These are phyloP conservation scores for Nannoperca obscura DNA, from an alignment of 2,797 vertebrate genomes.

Conservation along the genomic window DNA sequence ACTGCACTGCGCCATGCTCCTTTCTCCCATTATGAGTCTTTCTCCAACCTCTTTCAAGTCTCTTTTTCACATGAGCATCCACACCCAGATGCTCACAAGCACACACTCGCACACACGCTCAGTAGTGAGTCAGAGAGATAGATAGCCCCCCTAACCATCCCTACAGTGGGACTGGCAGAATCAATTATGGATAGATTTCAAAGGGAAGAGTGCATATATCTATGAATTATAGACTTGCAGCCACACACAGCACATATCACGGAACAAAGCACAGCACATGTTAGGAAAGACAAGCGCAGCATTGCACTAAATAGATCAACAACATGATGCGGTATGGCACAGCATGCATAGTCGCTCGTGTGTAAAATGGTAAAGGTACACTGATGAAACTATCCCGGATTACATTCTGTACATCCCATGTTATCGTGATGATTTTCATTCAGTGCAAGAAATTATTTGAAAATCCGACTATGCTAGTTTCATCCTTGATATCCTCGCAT, in stretches of 20 bases:
- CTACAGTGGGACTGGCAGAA: slow-evolving; percentile 75
- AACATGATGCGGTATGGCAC: slow-evolving; percentile 14
- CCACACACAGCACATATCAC: slow-evolving; percentile 60
- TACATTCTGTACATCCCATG: not conserved
- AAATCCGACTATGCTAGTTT: slow-evolving; percentile 4
- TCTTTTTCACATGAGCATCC: slow-evolving; percentile 58
- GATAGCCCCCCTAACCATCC: slow-evolving; percentile 73
- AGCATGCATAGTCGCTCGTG: not conserved
- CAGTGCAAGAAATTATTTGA: slow-evolving; percentile 2
- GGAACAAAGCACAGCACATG: slow-evolving; percentile 53
- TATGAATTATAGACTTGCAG: slow-evolving; percentile 81
- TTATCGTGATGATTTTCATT: not conserved
- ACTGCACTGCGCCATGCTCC: slow-evolving; percentile 82
- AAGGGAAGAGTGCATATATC: slow-evolving; percentile 78
- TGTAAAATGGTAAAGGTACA: slow-evolving; percentile 10
- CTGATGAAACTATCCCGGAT: not conserved
- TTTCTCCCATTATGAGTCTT: slow-evolving; percentile 72
- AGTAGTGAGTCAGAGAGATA: slow-evolving; percentile 61
- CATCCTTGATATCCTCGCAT: slow-evolving; percentile 27
- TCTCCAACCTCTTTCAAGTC: slow-evolving; percentile 70
- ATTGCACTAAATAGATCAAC: slow-evolving; percentile 53
- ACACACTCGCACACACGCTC: slow-evolving; percentile 22
- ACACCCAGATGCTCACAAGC: slow-evolving; percentile 58
- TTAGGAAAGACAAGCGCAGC: slow-evolving; percentile 44
- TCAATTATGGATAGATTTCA: slow-evolving; percentile 85